Percentiles rank a stretch among this genome's conserved stretches.
phyloP scores from a whole-genome alignment of 2,797 vertebrate genomes.

The Melopsittacus undulatus region DNA sequence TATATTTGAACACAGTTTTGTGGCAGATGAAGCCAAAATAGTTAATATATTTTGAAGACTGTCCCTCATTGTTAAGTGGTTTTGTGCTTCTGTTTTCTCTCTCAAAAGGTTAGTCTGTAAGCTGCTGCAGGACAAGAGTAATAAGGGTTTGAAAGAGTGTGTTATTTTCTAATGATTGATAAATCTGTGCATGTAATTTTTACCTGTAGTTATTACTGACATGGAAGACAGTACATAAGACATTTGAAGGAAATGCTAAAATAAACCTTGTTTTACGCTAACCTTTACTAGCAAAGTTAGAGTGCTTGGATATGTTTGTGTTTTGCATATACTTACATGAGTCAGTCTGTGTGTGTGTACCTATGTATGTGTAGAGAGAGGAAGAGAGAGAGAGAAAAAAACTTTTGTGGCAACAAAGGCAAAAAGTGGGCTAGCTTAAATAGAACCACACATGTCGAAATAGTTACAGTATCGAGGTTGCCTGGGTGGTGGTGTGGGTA shows the following conservation, averaged over 20 bases:
- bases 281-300: neutral
- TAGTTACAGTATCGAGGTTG: neutral
- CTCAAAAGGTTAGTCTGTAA: neutral
- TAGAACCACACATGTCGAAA: neutral
- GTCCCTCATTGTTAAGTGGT: neutral
- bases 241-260: neutral
- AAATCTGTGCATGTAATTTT: neutral
- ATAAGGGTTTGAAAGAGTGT: neutral
- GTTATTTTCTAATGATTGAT: neutral
- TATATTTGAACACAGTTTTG: neutral
- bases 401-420: neutral
- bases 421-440: neutral
- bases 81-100: neutral
- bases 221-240: neutral
- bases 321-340: fast-evolving
- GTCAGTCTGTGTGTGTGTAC: neutral
- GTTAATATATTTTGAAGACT: neutral
- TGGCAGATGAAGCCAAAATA: neutral
- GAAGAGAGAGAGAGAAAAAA: neutral
- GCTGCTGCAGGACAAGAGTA: neutral
- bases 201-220: neutral
- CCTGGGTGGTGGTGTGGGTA: neutral
- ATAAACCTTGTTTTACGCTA: neutral
- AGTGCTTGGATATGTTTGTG: neutral
- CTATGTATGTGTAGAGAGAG: neutral